Base-by-base conservation (phyloP, 2,888 invertebrate species). In the Harmothoe impar region DNA sequence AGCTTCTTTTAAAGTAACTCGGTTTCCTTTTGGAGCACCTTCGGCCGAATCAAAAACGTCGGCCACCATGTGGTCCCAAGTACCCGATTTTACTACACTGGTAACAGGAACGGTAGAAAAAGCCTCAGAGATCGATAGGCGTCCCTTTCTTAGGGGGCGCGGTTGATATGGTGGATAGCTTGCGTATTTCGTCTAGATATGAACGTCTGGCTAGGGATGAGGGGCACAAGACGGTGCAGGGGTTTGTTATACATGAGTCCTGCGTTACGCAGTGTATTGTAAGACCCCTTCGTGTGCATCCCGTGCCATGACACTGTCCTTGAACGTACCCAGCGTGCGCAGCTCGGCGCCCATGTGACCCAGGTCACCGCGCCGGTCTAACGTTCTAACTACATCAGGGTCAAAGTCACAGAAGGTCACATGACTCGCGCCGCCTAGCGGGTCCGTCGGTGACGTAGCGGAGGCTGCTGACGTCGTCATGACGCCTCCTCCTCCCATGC, bases 331-430 rank as follows among this genome's bases (percentile, higher is more conserved):
- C 54, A 86, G 54, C 29, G 86, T 86, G 31, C 86, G 86, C 17
- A 86, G 29, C 56, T 86, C 86, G 17, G 86, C 56, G 5, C 86
- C 54, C 86, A 86, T 25, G 43, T 43, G 43, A 17, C 23, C 35
- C n/a, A 52, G 54, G 23, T 86, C 86, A n/a, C 54, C 86, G n/a
- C 86, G 86, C 54, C 86, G 52, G 56, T 86, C 86, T 56, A 86
- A 86, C 31, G 86, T 86, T 31, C 86, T 51, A 15, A 86, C 86
- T 25, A 86, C 86, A 54, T 86, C 86, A 0, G 86, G 86, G 86
- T 86, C 86, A 86, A 54, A 86, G 56, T 86, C 86, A 54, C 86
- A 86, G 56, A 86, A 86, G 25, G 86, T 56, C 86, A 86, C 54
- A 54, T 86, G 86, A 43, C 84, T 84, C 0, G 51, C 52, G 20